A percentile compares a stretch with the other conserved stretches of the same genome.
Evolutionary conservation across 2,888 invertebrate species (phyloP).

Genomic region (Limnephilus auricula): DNA sequence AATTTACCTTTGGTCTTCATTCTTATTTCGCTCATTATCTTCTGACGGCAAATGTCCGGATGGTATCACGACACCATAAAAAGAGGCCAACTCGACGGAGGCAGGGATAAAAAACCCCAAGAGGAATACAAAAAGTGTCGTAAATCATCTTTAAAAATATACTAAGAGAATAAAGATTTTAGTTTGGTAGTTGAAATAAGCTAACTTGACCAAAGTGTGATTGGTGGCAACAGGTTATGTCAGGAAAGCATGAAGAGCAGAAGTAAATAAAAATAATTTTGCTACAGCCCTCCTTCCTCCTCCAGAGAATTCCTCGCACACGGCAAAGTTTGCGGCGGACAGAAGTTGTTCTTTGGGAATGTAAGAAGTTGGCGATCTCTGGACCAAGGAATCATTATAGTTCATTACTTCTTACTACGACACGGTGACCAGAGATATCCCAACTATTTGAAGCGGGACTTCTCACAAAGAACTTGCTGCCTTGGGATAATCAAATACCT

Average conservation of each 20-base stretch:
- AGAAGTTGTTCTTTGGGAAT: slow-evolving; percentile 7
- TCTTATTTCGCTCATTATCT: slow-evolving; percentile 48
- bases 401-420: slow-evolving; percentile 48
- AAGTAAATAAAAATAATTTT: neutral
- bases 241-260: neutral
- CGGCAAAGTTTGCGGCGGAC: neutral
- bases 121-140: neutral
- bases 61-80: slow-evolving; percentile 51
- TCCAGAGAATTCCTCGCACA: neutral
- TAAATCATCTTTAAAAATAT: neutral
- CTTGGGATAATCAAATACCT: slow-evolving; percentile 37
- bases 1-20: slow-evolving; percentile 35
- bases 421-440: slow-evolving; percentile 44
- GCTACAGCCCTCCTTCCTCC: too few relatives aligned
- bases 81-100: slow-evolving; percentile 10
- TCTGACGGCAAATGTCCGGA: slow-evolving; percentile 26
- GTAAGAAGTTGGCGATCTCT: slow-evolving; percentile 18
- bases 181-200: neutral
- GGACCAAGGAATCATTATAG: slow-evolving; percentile 46
- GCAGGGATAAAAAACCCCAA: neutral
- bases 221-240: neutral
- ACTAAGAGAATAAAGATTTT: neutral
- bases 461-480: slow-evolving; percentile 39
- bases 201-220: neutral
- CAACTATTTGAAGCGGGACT: slow-evolving; percentile 47